Percentiles rank a stretch among this genome's conserved stretches.
Conservation (phyloP, 2,888 invertebrate genomes). For the Drosophila longiperda region DNA sequence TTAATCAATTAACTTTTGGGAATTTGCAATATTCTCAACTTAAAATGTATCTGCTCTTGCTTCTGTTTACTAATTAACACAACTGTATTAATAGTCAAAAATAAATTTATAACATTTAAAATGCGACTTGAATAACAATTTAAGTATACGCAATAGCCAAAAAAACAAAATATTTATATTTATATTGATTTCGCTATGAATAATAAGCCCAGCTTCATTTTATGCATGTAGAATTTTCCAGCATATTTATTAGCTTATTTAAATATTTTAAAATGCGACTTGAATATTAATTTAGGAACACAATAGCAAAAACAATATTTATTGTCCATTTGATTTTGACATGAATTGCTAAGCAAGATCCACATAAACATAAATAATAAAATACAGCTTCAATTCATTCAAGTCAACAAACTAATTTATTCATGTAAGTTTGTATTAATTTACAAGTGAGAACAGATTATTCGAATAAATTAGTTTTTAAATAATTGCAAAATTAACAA, state of each 20-base stretch:
- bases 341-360: neutral
- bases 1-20: neutral
- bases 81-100: neutral
- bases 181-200: neutral
- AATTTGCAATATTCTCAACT: neutral
- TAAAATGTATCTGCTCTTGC: neutral
- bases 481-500: neutral
- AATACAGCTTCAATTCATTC: neutral
- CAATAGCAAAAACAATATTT: neutral
- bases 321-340: neutral
- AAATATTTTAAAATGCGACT: neutral
- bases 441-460: neutral
- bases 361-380: neutral
- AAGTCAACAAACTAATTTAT: neutral
- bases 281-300: neutral
- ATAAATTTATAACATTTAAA: neutral
- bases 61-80: slow-evolving; percentile 17
- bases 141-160: neutral
- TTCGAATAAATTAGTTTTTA: neutral
- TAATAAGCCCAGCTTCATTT: neutral
- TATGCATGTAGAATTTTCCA: neutral
- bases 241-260: neutral
- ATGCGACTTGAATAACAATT: neutral
- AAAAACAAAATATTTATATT: neutral
- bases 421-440: neutral